phyloP scores from a whole-genome alignment of 30 jellyfish, hydroid and myxozoan species.

The Sanderia malayensis region DNA sequence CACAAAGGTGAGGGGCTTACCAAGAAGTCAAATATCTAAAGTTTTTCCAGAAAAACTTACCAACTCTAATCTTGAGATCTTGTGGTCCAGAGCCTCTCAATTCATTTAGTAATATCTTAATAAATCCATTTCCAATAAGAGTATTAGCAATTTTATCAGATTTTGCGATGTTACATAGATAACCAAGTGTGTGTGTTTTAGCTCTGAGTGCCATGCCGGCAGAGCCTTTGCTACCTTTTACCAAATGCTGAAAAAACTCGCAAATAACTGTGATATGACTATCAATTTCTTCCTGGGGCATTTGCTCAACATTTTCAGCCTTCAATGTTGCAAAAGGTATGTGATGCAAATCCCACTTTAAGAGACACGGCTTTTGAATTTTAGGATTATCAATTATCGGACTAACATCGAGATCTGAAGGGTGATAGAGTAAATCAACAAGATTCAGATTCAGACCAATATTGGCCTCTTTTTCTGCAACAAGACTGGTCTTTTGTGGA shows the following conservation, averaged over 20 bases:
- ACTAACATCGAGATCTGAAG: slow-evolving; percentile 68
- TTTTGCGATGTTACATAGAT: slow-evolving; percentile 47
- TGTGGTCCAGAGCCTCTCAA: slow-evolving; percentile 48
- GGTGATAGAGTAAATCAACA: slow-evolving; percentile 79
- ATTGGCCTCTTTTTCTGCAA: slow-evolving; percentile 1
- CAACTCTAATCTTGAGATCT: slow-evolving; percentile 70
- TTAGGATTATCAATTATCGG: slow-evolving; percentile 83
- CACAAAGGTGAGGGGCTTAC: too few relatives aligned
- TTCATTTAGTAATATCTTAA: slow-evolving; percentile 43
- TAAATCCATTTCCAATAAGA: slow-evolving; percentile 46
- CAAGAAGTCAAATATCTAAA: too few relatives aligned
- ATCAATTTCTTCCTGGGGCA: slow-evolving; percentile 42
- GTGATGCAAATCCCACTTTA: slow-evolving; percentile 71
- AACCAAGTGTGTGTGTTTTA: slow-evolving; percentile 49
- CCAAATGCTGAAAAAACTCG: slow-evolving; percentile 1
- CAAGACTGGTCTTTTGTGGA: background rate
- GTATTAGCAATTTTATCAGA: slow-evolving; percentile 61
- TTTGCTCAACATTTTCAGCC: slow-evolving; percentile 17
- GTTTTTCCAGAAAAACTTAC: too few relatives aligned
- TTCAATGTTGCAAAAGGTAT: slow-evolving; percentile 43
- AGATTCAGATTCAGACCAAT: slow-evolving; percentile 54
- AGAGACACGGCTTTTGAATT: slow-evolving; percentile 31
- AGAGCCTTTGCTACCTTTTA: background rate
- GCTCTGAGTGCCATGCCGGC: slow-evolving; percentile 29
- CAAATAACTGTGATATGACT: slow-evolving; percentile 28